These are phyloP conservation scores for Ramphastos sulfuratus DNA, from an alignment of 2,113 vertebrate species.

Conservation along the genomic window DNA sequence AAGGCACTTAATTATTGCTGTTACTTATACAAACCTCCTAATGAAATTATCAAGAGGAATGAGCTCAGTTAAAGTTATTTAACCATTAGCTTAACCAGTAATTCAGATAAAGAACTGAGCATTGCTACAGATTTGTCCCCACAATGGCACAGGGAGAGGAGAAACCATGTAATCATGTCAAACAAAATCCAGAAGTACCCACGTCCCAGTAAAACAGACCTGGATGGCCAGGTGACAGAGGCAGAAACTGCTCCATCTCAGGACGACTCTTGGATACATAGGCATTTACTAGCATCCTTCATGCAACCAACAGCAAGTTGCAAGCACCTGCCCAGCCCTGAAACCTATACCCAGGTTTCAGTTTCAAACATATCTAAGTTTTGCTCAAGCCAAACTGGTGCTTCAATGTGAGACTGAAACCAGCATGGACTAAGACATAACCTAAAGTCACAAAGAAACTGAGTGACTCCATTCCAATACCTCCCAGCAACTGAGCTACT, in stretches of 20 bases:
- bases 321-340: not conserved
- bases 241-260: not conserved
- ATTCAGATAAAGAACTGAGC: not conserved
- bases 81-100: not conserved
- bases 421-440: not conserved
- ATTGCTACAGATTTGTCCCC: not conserved
- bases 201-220: not conserved
- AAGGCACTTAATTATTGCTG: not conserved
- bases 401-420: not conserved
- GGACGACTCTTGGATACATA: not conserved
- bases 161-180: not conserved
- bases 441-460: not conserved
- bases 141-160: not conserved
- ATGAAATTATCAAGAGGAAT: not conserved
- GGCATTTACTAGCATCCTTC: not conserved
- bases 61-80: not conserved
- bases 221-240: not conserved
- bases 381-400: not conserved
- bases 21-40: not conserved
- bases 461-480: not conserved
- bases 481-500: rapidly evolving
- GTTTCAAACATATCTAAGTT: not conserved
- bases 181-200: not conserved
- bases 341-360: not conserved
- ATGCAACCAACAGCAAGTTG: not conserved